These are phyloP conservation scores for Eueides isabella DNA, from an alignment of 1,140 invertebrate genomes.

Conservation along the genomic window DNA sequence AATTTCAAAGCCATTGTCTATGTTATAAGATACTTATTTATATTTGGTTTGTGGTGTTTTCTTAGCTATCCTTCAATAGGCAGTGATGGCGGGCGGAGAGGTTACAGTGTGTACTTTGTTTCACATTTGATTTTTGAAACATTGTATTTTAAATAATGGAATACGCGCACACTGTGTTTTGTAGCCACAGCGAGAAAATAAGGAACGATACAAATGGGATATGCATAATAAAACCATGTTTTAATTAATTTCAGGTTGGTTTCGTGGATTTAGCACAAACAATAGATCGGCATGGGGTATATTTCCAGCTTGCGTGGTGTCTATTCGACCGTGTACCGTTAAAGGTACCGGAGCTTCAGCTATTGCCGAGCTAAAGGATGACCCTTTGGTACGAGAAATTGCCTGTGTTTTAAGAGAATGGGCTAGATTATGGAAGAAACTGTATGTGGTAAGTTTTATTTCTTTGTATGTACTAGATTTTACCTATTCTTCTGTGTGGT, in stretches of 20 bases:
- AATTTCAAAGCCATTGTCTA: too few relatives aligned
- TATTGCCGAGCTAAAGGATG: constrained; percentile 88
- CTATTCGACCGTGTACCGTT: constrained; percentile 69
- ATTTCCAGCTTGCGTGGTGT: constrained; percentile 85
- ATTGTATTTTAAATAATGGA: too few relatives aligned
- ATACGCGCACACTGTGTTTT: too few relatives aligned
- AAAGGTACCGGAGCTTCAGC: constrained; percentile 68
- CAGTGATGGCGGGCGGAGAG: too few relatives aligned
- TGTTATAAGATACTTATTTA: too few relatives aligned
- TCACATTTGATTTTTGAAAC: too few relatives aligned
- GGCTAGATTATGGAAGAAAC: constrained; percentile 94
- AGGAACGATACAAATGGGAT: background rate
- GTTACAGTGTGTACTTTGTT: too few relatives aligned
- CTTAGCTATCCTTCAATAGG: too few relatives aligned
- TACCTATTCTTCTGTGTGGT: too few relatives aligned
- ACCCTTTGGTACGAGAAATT: constrained; percentile 95
- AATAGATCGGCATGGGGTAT: constrained; percentile 92
- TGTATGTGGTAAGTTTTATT: constrained; percentile 89
- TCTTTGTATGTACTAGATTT: background rate
- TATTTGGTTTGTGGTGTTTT: too few relatives aligned
- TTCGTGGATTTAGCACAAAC: constrained; percentile 90
- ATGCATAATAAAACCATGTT: background rate
- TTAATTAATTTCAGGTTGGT: constrained; percentile 87
- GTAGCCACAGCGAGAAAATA: too few relatives aligned
- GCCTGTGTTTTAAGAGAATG: constrained; percentile 95